These are phyloP conservation scores for Poeciliopsis paucimaculata DNA, from an alignment of 2,797 vertebrate genomes.

Conservation along the genomic window DNA sequence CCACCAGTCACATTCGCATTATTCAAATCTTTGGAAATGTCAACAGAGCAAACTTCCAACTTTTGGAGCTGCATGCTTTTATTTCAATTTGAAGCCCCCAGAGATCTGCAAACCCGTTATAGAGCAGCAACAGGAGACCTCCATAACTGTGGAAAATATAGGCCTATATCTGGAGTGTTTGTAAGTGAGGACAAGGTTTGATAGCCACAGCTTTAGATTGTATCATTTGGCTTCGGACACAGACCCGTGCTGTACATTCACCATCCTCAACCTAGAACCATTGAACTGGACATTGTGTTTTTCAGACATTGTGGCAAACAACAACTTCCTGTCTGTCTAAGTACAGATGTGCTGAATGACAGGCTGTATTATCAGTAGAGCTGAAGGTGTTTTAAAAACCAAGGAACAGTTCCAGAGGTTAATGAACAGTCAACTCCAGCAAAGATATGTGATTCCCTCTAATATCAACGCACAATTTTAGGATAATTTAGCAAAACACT, in stretches of 20 bases:
- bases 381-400: neutral
- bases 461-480: neutral
- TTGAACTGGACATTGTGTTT: neutral
- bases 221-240: neutral
- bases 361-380: neutral
- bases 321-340: neutral
- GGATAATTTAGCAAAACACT: neutral
- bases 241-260: neutral
- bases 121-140: neutral
- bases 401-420: neutral
- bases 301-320: neutral
- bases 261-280: neutral
- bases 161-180: slow-evolving; percentile 40
- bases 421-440: neutral
- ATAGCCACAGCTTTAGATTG: neutral
- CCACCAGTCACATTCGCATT: slow-evolving; percentile 54
- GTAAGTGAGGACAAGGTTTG: slow-evolving; percentile 37
- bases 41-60: slow-evolving; percentile 56
- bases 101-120: slow-evolving; percentile 5
- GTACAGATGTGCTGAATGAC: neutral
- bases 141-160: slow-evolving; percentile 50
- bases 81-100: slow-evolving; percentile 17
- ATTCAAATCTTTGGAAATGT: slow-evolving; percentile 56
- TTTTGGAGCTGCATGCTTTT: slow-evolving; percentile 40
- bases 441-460: neutral